Base-by-base conservation (phyloP, 2,888 invertebrate genomes). In the Erebia epiphron region DNA sequence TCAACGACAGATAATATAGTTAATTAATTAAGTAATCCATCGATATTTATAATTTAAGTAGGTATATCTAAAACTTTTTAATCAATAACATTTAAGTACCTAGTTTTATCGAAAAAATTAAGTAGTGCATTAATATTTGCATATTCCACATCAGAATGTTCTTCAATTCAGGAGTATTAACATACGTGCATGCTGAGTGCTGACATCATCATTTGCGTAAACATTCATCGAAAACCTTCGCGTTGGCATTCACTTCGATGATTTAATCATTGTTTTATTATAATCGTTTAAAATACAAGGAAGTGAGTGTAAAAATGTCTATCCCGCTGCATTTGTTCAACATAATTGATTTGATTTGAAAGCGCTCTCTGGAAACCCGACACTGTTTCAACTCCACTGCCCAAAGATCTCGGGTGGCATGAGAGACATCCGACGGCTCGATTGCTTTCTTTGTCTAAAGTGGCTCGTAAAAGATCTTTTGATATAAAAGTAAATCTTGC, bases 321-420 rank as follows among this genome's bases (percentile, higher is more conserved):
- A 66, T 18, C 56, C 14, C 16, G 14, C 67, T 41, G 63, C 26
- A 35, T 65, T 56, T 71, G 69, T 67, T 54, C 43, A 43, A 41
- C 18, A 63, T 73, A 71, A 73, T 73, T 71, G 73, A 71, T 73
- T 73, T 56, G 64, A 63, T 69, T 67, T 50, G 71, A 69, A 67
- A 71, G 46, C 68, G 60, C 21, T 62, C 41, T 49, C 13, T 43
- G 18, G 54, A 60, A 61, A 35, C 58, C 43, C 49, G 65, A 65
- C 46, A 62, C 71, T 61, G 69, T 71, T 71, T 73, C 67, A 71
- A 64, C 71, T 64, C 63, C 69, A 67, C 41, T 64, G 60, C n/a
- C n/a, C 56, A 16, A 21, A 16, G 62, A 66, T 46, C 62, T 62
- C 49, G 62, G 46, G 3, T 49, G 62, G 62, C 49, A n/a, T n/a